Conservation (phyloP, 2,888 invertebrate species). For the Galeopsomyia nigrocyanea region DNA sequence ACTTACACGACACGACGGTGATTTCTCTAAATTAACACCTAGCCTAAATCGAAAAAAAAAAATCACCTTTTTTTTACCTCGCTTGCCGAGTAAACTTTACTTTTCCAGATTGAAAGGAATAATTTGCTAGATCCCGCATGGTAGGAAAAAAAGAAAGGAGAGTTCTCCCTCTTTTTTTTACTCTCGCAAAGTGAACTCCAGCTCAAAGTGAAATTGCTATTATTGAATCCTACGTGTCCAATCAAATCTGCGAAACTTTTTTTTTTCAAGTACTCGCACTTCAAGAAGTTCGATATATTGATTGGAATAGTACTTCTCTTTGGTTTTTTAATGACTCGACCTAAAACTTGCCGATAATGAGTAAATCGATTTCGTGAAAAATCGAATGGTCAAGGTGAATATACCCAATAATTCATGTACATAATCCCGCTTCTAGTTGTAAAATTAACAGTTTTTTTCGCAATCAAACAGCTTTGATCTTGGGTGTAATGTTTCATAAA, state of each 20-base stretch:
- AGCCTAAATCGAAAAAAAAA: no score
- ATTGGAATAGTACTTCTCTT: conserved; percentile 24
- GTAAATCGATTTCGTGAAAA: conserved; percentile 25
- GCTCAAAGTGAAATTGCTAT: conserved; percentile 19
- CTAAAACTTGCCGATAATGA: conserved; percentile 21
- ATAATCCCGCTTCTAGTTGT: no score
- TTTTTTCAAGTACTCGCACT: conserved; percentile 21
- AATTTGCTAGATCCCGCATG: neutral
- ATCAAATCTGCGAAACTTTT: conserved; percentile 35
- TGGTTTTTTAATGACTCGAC: conserved; percentile 33
- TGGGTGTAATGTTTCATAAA: no score
- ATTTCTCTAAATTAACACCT: neutral
- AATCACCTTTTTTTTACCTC: conserved; percentile 1
- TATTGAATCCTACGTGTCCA: neutral
- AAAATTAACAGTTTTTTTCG: no score
- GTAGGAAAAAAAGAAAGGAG: neutral
- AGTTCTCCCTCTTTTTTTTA: conserved; percentile 9
- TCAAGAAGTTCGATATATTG: conserved; percentile 36
- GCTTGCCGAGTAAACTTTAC: neutral
- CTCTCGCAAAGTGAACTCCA: conserved; percentile 3
- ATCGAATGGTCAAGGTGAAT: neutral
- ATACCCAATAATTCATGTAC: neutral
- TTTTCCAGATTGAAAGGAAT: conserved; percentile 8
- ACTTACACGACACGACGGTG: neutral
- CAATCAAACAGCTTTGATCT: no score